A percentile compares a stretch with the other conserved stretches of the same genome.
phyloP scores from a whole-genome alignment of 2,797 vertebrate genomes.

The Micrastur ruficollis region DNA sequence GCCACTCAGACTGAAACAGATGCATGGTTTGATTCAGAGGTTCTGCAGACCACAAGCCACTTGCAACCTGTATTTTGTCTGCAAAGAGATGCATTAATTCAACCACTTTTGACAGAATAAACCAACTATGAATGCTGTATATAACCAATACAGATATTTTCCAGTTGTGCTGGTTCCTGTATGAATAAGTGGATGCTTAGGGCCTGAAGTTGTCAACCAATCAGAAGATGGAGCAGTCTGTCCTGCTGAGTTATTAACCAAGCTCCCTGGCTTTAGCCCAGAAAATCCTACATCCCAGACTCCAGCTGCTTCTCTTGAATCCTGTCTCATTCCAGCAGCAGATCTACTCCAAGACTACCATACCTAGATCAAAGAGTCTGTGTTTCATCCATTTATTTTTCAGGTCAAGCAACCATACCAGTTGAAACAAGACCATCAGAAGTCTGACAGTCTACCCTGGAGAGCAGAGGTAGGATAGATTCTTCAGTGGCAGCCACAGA shows the following conservation, averaged over 20 bases:
- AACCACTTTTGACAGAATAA: neutral
- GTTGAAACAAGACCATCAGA: neutral
- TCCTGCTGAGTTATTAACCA: conserved; percentile 13
- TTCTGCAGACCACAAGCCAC: neutral
- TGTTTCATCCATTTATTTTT: conserved; percentile 2
- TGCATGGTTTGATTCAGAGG: neutral
- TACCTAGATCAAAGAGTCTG: neutral
- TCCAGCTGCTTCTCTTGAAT: conserved; percentile 35
- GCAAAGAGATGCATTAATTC: neutral
- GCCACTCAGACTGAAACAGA: neutral
- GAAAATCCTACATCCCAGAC: neutral
- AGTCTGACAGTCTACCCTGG: neutral
- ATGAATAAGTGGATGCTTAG: neutral
- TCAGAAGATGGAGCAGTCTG: neutral
- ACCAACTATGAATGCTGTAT: neutral
- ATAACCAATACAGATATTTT: neutral
- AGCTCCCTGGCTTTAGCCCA: conserved; percentile 5
- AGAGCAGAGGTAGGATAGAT: neutral
- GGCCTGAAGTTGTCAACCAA: neutral
- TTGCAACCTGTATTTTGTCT: neutral
- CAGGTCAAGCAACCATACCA: neutral
- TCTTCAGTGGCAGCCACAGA: neutral
- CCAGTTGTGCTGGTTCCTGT: neutral
- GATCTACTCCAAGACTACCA: neutral
- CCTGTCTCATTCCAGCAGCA: neutral